phyloP scores from a whole-genome alignment of 2,797 vertebrate genomes.

The Anas bahamensis region DNA sequence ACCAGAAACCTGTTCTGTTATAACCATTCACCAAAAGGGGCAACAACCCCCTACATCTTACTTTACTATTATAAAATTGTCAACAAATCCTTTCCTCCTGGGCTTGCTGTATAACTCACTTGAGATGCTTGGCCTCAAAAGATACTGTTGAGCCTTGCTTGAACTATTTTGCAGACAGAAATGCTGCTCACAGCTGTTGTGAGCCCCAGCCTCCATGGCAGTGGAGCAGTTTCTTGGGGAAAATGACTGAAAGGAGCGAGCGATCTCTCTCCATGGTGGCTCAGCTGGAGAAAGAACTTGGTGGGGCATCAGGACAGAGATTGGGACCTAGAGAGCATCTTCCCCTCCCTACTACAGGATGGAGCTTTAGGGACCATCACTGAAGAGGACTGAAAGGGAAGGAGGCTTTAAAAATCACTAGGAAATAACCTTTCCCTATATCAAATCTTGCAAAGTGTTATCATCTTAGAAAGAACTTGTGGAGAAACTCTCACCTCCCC shows the following conservation, averaged over 20 bases:
- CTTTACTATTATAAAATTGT: neutral
- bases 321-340: neutral
- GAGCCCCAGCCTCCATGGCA: accelerated
- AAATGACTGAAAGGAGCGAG: neutral
- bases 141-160: neutral
- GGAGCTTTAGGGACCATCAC: accelerated
- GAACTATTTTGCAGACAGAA: neutral
- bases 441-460: neutral
- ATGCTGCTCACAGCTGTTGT: neutral
- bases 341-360: neutral
- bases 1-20: neutral
- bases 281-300: neutral
- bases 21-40: neutral
- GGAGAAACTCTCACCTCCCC: neutral
- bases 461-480: neutral
- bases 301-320: neutral
- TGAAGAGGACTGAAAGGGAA: neutral
- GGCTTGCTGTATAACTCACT: neutral
- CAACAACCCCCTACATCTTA: neutral
- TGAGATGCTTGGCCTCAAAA: neutral
- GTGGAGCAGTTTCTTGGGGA: neutral
- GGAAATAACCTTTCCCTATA: neutral
- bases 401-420: neutral
- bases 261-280: neutral
- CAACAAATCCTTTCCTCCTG: neutral